Base-by-base conservation (phyloP, 2,113 vertebrate genomes). In the Conger conger region DNA sequence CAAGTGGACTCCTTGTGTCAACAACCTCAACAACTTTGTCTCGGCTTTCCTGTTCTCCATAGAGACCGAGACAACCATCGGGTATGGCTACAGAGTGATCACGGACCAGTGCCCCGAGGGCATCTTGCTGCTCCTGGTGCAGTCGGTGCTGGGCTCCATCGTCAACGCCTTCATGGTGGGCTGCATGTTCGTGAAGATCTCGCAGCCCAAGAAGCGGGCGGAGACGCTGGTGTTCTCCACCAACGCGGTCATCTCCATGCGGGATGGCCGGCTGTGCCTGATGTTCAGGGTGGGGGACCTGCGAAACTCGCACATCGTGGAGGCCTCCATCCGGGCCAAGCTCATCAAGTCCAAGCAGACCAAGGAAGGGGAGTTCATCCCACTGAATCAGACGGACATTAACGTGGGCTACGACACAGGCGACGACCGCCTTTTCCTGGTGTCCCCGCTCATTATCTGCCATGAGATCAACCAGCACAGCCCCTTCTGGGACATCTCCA, bases 321-420 rank as follows among this genome's bases (percentile, higher is more conserved):
- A 96, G 0, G 96, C 96, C 1, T 96, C 96, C 91, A 97, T 97
- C 91, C 96, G 96, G 89, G 97, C 96, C 91, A 97, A 97, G 93
- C 94, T 97, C 86, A 95, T 97, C 88, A 97, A 97, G 96, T 97
- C 97, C 86, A 96, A 96, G 23, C 97, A 97, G 95, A 97, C 97
- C 42, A 96, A 96, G 7, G 97, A 97, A 93, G 97, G 97, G 0
- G 97, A 97, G 84, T 97, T 97, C 92, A 94, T 97, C 35, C 96
- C 97, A 0, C 95, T 97, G 73, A 96, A 97, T 76, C 97, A 97
- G 93, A 95, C 97, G 91, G 97, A 97, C 93, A 92, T 97, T 94
- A 96, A 97, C 60, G 97, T 97, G 89, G 97, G 97, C 45, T 97
- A 97, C 94, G 96, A 96, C 92, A 97, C 97, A 0, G 97, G 97